Conservation (phyloP, 2,113 vertebrate genomes). For the Hydropotes inermis region DNA sequence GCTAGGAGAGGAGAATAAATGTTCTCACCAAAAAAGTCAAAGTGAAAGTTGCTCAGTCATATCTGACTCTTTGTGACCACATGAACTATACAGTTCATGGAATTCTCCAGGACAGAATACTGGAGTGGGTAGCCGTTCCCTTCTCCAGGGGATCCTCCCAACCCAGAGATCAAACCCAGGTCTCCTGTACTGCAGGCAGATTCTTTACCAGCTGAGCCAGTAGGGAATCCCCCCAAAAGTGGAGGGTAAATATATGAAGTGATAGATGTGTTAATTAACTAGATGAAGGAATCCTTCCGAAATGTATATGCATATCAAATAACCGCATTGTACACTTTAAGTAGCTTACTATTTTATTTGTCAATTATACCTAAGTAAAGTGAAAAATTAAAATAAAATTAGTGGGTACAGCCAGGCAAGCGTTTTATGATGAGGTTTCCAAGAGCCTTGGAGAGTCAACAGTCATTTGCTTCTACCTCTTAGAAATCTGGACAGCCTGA, state of each 20-base stretch:
- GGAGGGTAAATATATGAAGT: background rate
- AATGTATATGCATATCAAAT: background rate
- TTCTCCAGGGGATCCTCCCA: background rate
- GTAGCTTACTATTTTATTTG: background rate
- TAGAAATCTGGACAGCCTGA: background rate
- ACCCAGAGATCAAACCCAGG: background rate
- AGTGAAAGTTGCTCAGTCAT: background rate
- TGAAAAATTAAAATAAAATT: background rate
- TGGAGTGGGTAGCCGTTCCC: background rate
- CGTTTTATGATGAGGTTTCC: background rate
- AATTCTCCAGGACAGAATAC: background rate
- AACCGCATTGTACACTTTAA: background rate
- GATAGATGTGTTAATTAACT: background rate
- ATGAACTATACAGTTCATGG: background rate
- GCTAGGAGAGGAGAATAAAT: background rate
- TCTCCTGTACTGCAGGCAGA: background rate
- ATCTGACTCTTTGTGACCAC: background rate
- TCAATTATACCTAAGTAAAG: background rate
- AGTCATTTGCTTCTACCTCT: background rate
- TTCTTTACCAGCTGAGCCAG: background rate
- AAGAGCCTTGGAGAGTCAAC: background rate
- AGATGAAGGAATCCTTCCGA: background rate
- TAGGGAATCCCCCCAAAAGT: background rate
- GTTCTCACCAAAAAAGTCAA: background rate
- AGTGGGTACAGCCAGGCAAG: background rate